Evolutionary conservation across 1,140 invertebrate genomes (phyloP), one percentile per base, ranked within the genome.

Genomic region (Zaprionus africanus): DNA sequence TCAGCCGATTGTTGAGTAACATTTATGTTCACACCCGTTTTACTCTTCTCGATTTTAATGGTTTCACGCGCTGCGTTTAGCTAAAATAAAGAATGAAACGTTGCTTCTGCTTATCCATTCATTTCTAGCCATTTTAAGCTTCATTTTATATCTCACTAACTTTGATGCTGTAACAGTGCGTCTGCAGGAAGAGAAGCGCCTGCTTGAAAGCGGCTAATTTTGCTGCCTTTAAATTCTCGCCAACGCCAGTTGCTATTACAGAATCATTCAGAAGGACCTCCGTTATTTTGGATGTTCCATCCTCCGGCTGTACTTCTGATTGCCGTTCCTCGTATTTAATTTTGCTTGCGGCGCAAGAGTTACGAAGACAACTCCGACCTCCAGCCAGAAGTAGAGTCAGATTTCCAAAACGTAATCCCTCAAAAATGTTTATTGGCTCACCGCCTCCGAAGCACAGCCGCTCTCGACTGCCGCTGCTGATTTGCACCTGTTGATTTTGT

Each of bases 81-180:
- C 91, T 92, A 17, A 3, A 17, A 3, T 43, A 9, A 15, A 15
- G 0, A 34, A 11, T 11, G 31, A 11, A 34, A 34, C 9, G 2
- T 34, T 34, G 9, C 3, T 2, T 34, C 31, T 31, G 9, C 31
- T 11, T 34, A 34, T 34, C 31, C 9, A 34, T 9, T 11, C 31
- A 4, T 34, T 34, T 34, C 9, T 9, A 34, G 9, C 9, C 9
- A 9, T 34, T 4, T 34, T 3, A 4, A 34, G 22, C 17, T 22
- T 0, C 46, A 9, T 13, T 13, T 63, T 9, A 34, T 3, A 38
- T 22, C 5, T 3, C 65, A 24, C 9, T 9, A 81, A 95, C 94
- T 91, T 94, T 94, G 56, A 95, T 93, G 43, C 93, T 94, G 69
- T 94, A 94, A 78, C 94, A 94, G 62, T 92, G 67, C 36, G 93